Base-by-base conservation (phyloP, 2,888 invertebrate species). In the Protonemura montana region DNA sequence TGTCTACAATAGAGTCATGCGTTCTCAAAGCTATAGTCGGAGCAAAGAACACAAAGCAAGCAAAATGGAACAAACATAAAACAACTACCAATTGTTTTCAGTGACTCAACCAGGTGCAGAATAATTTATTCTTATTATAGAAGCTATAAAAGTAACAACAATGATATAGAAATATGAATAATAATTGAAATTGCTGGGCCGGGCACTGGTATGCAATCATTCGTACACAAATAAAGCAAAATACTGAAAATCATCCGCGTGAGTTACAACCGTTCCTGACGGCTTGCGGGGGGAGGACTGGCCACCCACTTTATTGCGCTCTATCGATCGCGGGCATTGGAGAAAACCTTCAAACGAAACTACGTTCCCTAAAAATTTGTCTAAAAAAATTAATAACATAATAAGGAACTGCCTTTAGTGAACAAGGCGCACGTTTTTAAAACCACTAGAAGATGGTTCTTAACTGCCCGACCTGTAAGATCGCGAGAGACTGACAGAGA, bases 181-280 rank as follows among this genome's bases (percentile, higher is more conserved):
- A 59, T 59, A 59, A 13, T 59, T 59, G 59, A 59, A 59, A 59
- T 59, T 59, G 59, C 59, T 10, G 59, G 59, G 21, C 59, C 13
- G 59, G 59, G 59, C 59, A 59, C 59, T 59, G 59, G 59, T 59
- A 21, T 59, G 59, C 59, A 59, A 59, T 59, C 59, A 59, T 59
- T 21, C 59, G 21, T 13, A 59, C 59, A 59, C 21, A 59, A 59
- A 59, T 59, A 59, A 13, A 59, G 59, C 59, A 59, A 59, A 35
- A 59, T 59, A 59, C 59, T 59, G 59, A 59, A 59, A 21, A 59
- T 21, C 59, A 59, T 10, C 59, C 59, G 59, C 21, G 21, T 2
- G 1, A 59, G 21, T 59, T 59, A 35, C 59, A 3, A 21, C 59
- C 59, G 59, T 59, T 59, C 59, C 59, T 59, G 59, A 59, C 59